phyloP scores from a whole-genome alignment of 2,113 vertebrate species.

The Hucho hucho region DNA sequence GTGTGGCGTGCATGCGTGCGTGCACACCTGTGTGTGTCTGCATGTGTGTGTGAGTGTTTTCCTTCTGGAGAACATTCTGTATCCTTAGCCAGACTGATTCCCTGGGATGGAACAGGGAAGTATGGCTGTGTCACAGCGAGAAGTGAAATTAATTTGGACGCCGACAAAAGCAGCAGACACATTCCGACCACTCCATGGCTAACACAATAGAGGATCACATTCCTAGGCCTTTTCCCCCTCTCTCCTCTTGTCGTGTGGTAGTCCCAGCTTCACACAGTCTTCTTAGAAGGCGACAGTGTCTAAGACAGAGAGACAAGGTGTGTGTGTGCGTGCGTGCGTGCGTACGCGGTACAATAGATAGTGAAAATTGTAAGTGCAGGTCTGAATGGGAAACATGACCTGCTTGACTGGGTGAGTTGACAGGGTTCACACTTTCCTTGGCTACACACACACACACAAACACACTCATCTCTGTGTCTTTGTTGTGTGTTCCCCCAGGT shows the following conservation, averaged over 20 bases:
- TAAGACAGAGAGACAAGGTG: not conserved
- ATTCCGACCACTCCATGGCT: constrained; percentile 58
- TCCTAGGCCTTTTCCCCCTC: constrained; percentile 39
- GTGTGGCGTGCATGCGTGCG: constrained; percentile 59
- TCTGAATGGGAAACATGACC: constrained; percentile 36
- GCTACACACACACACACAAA: constrained; percentile 5
- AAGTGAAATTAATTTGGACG: constrained; percentile 72
- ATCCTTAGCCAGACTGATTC: constrained; percentile 63
- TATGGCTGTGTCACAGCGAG: constrained; percentile 70
- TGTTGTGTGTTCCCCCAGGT: constrained; percentile 69
- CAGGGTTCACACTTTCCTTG: not conserved
- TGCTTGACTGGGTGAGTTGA: constrained; percentile 31
- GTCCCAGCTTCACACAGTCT: constrained; percentile 5
- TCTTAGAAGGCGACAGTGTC: not conserved
- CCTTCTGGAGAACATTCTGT: constrained; percentile 55
- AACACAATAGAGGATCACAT: constrained; percentile 48
- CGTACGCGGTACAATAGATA: not conserved
- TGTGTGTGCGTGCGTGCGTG: not conserved
- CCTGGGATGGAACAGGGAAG: constrained; percentile 61
- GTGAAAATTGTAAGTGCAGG: constrained; percentile 16
- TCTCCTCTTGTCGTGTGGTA: constrained; percentile 11
- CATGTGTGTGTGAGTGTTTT: constrained; percentile 31
- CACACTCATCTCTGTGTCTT: constrained; percentile 40
- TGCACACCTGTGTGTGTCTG: constrained; percentile 22
- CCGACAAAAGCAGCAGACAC: constrained; percentile 66